phyloP scores from a whole-genome alignment of 2,797 vertebrate species.

The Fistularia tabacaria region DNA sequence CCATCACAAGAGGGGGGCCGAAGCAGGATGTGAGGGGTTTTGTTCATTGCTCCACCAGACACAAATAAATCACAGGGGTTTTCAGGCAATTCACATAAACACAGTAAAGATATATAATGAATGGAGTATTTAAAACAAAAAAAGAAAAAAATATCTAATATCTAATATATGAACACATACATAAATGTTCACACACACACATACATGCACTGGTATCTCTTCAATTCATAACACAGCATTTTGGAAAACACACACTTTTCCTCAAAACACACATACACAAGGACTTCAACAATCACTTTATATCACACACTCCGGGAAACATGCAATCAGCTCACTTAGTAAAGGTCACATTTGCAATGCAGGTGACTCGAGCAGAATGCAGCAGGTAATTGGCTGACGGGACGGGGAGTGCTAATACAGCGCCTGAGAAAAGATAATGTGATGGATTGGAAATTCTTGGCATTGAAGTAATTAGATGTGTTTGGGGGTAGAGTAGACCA shows the following conservation, averaged over 20 bases:
- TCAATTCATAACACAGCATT: constrained; percentile 16
- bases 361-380: constrained; percentile 81
- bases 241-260: constrained; percentile 24
- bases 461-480: constrained; percentile 81
- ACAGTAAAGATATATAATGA: constrained; percentile 8
- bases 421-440: constrained; percentile 80
- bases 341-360: constrained; percentile 99
- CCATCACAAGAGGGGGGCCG: constrained; percentile 66
- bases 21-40: constrained; percentile 44
- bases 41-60: constrained; percentile 1
- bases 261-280: constrained; percentile 12
- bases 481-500: constrained; percentile 64
- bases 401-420: constrained; percentile 81
- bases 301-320: constrained; percentile 80
- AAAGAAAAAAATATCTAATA: constrained; percentile 3
- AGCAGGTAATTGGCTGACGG: constrained; percentile 91
- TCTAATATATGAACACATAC: constrained; percentile 15
- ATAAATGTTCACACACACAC: constrained; percentile 16
- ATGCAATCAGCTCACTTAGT: constrained; percentile 85
- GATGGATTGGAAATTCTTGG: constrained; percentile 83
- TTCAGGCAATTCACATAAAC: constrained; percentile 10
- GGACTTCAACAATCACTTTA: constrained; percentile 35
- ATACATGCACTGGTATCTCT: constrained; percentile 36
- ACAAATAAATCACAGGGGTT: neutral
- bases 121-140: constrained; percentile 17